Percentiles rank a stretch among this genome's conserved stretches.
These are phyloP conservation scores for Craseonycteris thonglongyai DNA, from an alignment of 2,113 vertebrate genomes.

Conservation along the genomic window DNA sequence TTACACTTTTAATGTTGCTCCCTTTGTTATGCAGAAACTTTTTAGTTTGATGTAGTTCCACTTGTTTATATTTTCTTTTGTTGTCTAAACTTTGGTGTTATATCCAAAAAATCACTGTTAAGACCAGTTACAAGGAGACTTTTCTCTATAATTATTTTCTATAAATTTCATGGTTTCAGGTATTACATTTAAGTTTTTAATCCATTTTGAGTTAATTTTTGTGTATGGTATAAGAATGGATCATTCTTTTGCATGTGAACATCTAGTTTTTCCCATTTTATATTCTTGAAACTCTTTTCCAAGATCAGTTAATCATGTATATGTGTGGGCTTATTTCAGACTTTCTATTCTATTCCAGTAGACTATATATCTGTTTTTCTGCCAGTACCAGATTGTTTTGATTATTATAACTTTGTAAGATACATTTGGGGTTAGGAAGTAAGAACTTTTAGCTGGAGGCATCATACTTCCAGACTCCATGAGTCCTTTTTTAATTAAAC, in stretches of 20 bases:
- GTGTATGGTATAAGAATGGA: too few species aligned
- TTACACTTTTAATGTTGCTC: neutral
- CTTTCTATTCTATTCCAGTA: neutral
- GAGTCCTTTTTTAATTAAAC: neutral
- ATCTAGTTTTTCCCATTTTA: neutral
- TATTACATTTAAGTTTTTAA: too few species aligned
- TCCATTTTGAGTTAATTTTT: too few species aligned
- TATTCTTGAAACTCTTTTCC: neutral
- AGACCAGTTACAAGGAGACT: neutral
- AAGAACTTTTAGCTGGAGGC: neutral
- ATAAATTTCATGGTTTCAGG: neutral
- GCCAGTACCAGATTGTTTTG: neutral
- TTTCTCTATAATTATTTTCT: neutral
- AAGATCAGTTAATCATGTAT: neutral
- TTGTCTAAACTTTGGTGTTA: neutral
- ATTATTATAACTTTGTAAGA: too few species aligned
- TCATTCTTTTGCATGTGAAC: neutral
- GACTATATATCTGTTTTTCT: neutral
- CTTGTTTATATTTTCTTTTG: too few species aligned
- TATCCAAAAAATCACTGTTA: neutral
- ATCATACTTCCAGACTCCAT: neutral
- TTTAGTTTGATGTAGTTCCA: too few species aligned
- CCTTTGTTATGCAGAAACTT: neutral
- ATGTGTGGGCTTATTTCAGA: neutral
- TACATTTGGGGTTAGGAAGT: neutral